Evolutionary conservation across 2,797 vertebrate species (phyloP).

Genomic region (Oophaga sylvatica): DNA sequence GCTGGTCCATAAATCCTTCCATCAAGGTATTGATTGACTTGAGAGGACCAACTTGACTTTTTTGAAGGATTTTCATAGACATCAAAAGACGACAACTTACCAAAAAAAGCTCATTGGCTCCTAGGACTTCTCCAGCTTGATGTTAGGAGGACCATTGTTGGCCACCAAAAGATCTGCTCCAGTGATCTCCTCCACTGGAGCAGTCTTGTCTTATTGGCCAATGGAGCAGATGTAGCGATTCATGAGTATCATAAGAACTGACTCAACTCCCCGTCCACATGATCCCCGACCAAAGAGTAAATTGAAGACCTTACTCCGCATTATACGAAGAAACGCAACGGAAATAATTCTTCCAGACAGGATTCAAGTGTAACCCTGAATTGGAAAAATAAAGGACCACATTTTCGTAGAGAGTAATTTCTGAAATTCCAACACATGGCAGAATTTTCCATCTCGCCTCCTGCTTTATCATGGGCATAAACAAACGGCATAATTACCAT

Average conservation of each 20-base stretch:
- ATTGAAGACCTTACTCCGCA: neutral
- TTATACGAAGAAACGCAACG: neutral
- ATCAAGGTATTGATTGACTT: too few species aligned
- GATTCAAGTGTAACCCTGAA: constrained; percentile 7
- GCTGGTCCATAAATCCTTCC: too few species aligned
- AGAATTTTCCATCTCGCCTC: neutral
- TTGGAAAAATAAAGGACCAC: constrained; percentile 9
- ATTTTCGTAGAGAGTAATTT: neutral
- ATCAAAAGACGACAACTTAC: neutral
- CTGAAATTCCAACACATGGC: neutral
- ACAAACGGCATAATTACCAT: neutral
- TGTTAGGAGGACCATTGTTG: neutral
- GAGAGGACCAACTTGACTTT: neutral
- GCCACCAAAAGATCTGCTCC: neutral
- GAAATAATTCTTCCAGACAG: neutral
- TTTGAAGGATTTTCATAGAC: neutral
- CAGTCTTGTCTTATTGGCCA: neutral
- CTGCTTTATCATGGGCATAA: neutral
- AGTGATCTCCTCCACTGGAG: neutral
- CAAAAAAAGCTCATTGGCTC: neutral
- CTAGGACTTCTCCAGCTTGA: neutral
- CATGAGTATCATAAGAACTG: neutral
- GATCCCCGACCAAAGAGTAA: neutral
- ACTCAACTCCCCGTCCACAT: neutral
- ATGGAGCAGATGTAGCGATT: neutral